A percentile compares a stretch with the other conserved stretches of the same genome.
phyloP scores from a whole-genome alignment of 2,888 invertebrate species.

The Cephus sareptanus region DNA sequence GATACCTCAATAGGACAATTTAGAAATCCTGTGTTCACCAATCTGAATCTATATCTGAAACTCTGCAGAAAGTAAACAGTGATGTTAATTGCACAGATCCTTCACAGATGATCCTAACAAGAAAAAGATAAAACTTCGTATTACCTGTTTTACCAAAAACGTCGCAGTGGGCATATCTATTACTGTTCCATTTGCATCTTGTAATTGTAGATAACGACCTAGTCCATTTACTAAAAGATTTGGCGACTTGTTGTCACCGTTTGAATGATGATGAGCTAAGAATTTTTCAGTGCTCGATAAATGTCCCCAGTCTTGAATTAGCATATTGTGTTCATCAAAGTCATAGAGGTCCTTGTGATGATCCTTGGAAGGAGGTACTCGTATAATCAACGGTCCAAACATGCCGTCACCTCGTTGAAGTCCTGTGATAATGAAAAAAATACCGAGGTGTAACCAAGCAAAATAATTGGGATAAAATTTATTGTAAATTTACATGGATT shows the following conservation, averaged over 20 bases:
- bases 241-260: slow-evolving; percentile 84
- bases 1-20: slow-evolving; percentile 89
- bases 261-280: slow-evolving; percentile 85
- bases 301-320: slow-evolving; percentile 86
- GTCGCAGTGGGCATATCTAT: slow-evolving; percentile 72
- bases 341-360: slow-evolving; percentile 79
- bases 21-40: slow-evolving; percentile 87
- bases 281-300: slow-evolving; percentile 79
- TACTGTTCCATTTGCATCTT: slow-evolving; percentile 55
- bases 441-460: not conserved
- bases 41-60: slow-evolving; percentile 80
- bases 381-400: slow-evolving; percentile 82
- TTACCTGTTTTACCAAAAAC: slow-evolving; percentile 76
- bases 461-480: not conserved
- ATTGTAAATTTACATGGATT: not conserved
- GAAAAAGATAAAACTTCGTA: not conserved
- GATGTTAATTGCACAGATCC: not conserved
- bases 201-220: slow-evolving; percentile 72
- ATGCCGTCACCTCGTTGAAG: slow-evolving; percentile 90
- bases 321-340: slow-evolving; percentile 82
- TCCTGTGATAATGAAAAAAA: slow-evolving; percentile 67
- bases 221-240: slow-evolving; percentile 86
- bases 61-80: slow-evolving; percentile 68
- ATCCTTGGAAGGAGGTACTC: slow-evolving; percentile 74
- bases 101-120: not conserved